Percentiles rank a stretch among this genome's conserved stretches.
These are phyloP conservation scores for Asarcornis scutulata DNA, from an alignment of 2,113 vertebrate genomes.

Conservation along the genomic window DNA sequence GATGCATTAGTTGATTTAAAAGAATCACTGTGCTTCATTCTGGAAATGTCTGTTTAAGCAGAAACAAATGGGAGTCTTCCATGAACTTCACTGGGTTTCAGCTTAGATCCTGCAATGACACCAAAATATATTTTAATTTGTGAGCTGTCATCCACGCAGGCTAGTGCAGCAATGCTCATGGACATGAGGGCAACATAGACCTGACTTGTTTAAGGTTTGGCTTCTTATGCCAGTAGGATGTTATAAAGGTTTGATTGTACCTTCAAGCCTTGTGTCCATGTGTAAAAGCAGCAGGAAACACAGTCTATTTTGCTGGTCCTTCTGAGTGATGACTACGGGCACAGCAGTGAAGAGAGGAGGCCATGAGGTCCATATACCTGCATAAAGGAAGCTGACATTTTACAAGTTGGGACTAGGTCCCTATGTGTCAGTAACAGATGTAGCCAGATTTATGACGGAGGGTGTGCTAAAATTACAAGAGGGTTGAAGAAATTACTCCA, in stretches of 20 bases:
- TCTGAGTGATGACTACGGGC: not conserved
- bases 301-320: not conserved
- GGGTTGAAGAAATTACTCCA: not conserved
- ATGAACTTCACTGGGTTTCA: not conserved
- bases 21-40: not conserved
- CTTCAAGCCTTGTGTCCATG: not conserved
- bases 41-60: not conserved
- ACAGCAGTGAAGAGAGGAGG: not conserved
- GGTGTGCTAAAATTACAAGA: not conserved
- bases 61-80: not conserved
- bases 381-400: not conserved
- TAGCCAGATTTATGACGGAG: not conserved
- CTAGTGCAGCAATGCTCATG: no score
- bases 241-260: not conserved
- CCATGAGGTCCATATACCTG: not conserved
- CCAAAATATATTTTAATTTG: not conserved
- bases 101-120: not conserved
- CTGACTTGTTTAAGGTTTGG: no score
- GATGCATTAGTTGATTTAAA: not conserved
- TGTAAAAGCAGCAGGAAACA: not conserved
- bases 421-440: not conserved
- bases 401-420: not conserved
- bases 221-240: not conserved
- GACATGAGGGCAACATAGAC: no score
- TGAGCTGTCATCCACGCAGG: not conserved